A percentile compares a stretch with the other conserved stretches of the same genome.
phyloP scores from a whole-genome alignment of 1,140 invertebrate species.

The Cheumatopsyche charites region DNA sequence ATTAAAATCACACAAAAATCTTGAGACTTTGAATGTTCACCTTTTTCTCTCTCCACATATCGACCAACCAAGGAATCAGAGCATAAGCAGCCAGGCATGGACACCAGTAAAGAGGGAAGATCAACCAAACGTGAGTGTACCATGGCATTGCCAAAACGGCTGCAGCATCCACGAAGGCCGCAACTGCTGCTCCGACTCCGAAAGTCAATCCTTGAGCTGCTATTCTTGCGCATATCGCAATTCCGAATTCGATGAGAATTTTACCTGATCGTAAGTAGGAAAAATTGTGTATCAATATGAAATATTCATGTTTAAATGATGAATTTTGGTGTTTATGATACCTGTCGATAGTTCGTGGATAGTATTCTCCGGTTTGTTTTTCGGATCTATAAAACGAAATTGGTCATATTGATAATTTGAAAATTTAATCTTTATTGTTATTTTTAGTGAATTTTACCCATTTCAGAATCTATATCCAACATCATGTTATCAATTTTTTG shows the following conservation, averaged over 20 bases:
- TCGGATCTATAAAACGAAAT: too few species aligned
- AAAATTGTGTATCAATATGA: neutral
- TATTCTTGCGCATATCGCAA: too few species aligned
- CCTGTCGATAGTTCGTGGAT: too few species aligned
- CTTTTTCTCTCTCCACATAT: conserved; percentile 42
- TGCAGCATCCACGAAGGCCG: conserved; percentile 33
- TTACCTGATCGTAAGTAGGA: too few species aligned
- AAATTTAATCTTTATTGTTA: too few species aligned
- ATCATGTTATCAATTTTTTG: too few species aligned
- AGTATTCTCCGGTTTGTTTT: too few species aligned
- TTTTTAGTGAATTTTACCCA: too few species aligned
- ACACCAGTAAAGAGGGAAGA: conserved; percentile 47
- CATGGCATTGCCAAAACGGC: conserved; percentile 42
- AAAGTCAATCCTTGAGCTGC: conserved; percentile 28
- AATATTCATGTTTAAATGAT: neutral
- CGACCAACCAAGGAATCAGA: conserved; percentile 29
- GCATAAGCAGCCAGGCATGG: conserved; percentile 34
- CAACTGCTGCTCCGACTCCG: conserved; percentile 25
- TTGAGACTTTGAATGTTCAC: conserved; percentile 21
- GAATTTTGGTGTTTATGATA: too few species aligned
- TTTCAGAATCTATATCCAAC: too few species aligned
- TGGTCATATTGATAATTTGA: too few species aligned
- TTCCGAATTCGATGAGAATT: conserved; percentile 33
- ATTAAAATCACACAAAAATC: neutral
- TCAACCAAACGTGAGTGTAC: conserved; percentile 42